Base-by-base conservation (phyloP, 2,888 invertebrate genomes). In the Cheilosia impressa region DNA sequence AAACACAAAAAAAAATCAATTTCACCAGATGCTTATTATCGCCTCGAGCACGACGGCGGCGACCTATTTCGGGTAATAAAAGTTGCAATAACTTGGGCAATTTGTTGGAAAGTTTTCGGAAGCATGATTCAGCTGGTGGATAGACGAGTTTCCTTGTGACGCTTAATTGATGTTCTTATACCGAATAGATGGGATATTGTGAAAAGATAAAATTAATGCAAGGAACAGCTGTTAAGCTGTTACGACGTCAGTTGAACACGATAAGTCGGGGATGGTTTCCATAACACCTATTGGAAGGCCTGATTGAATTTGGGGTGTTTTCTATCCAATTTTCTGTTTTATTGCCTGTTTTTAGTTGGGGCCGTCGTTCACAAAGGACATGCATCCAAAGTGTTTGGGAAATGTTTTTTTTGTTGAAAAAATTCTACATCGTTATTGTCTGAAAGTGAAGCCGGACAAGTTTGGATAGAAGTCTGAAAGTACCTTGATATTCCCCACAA, bases 61-160 rank as follows among this genome's bases (percentile, higher is more conserved):
- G 38, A 60, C 60, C 60, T 38, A 47, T 58, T 58, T 38, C 38
- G 71, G 71, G 13, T 50, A 71, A 38, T 71, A 50, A 17, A 47
- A 50, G 34, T 58, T 50, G 57, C 69, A 71, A 71, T 58, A 58
- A 71, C 52, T 60, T 72, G 27, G 69, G 41, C 62, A 62, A 60
- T 72, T 62, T 72, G 62, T 53, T 72, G 27, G 22, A 43, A 72
- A 72, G 34, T 31, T 55, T 55, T 31, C 7, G 17, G 19, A 19
- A 38, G 52, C 62, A 43, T 72, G 52, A 62, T 72, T 15, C 60
- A 71, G 60, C 38, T 60, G 71, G 27, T 52, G 22, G 13, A 15
- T 15, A 24, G 52, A 24, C 22, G 17, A 47, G 38, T 38, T 55
- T 57, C 19, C 27, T 15, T 19, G 17, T 2, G 24, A 68, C 57